Base-by-base conservation (phyloP, 2,888 invertebrate genomes). In the Meliscaeva auricollis region DNA sequence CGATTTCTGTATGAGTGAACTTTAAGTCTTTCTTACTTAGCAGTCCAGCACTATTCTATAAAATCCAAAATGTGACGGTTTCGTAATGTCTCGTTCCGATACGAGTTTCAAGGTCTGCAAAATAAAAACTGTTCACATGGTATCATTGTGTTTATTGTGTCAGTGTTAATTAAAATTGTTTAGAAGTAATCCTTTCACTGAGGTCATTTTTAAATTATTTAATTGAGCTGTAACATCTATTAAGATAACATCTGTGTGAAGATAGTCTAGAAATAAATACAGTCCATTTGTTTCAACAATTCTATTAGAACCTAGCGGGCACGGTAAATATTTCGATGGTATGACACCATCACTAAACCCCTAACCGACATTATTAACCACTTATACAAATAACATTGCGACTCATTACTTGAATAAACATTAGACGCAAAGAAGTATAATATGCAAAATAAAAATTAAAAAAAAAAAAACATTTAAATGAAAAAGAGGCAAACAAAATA, bases 361-460 rank as follows among this genome's bases (percentile, higher is more conserved):
- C 38, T 15, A 22, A n/a, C 17, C 60, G 32, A 60, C 66, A 66
- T n/a, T 60, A 70, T 64, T 76, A 80, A 62, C 68, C 38, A 76
- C 68, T 58, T 41, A 75, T 78, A 30, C 69, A 81, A 85, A 81
- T 44, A 84, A 58, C 56, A 72, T 84, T 84, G 72, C 76, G 76
- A 81, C 77, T 87, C 84, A 87, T 87, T 84, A 84, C 73, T 84
- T 84, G 13, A 83, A 54, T 72, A 76, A 87, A 87, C 72, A 77
- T 84, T 79, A 62, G 72, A 77, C 58, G 75, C 60, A 48, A 60
- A 62, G 74, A 81, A 83, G 46, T 68, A 54, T 54, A 60, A 9
- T 64, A 35, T 50, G 35, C 32, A 22, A 50, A 81, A 13, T 38
- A 38, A 76, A 76, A 64, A 56, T 17, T 1, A 70, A 79, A n/a